Conservation (phyloP, 1,140 invertebrate genomes). For the Euwallacea fornicatus region DNA sequence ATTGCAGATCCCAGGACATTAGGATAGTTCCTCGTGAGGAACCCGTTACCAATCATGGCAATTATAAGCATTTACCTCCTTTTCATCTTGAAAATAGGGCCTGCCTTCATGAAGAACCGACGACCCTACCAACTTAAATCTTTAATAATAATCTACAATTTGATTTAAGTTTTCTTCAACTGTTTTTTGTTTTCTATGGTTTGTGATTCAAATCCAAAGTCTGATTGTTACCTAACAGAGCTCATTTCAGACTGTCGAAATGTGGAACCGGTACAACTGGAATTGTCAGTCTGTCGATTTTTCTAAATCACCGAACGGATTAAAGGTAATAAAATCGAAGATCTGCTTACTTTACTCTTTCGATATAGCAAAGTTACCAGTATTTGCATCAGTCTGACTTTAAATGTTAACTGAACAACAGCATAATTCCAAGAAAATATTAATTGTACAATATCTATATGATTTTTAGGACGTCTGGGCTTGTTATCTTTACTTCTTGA, state of each 20-base stretch:
- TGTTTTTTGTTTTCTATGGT: constrained; percentile 73
- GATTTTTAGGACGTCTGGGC: constrained; percentile 66
- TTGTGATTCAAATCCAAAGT: constrained; percentile 28
- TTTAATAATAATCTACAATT: constrained; percentile 79
- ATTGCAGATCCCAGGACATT: constrained; percentile 39
- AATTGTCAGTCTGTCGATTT: constrained; percentile 22
- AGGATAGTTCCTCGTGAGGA: constrained; percentile 31
- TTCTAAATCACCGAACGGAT: neutral
- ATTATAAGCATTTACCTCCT: constrained; percentile 63
- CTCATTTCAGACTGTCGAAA: constrained; percentile 8
- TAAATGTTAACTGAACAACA: neutral
- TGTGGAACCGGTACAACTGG: constrained; percentile 21
- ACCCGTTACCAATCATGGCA: constrained; percentile 60
- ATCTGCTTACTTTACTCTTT: too few species aligned
- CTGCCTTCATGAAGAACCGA: constrained; percentile 65
- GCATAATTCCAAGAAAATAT: neutral
- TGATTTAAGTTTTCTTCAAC: constrained; percentile 75
- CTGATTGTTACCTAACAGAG: constrained; percentile 7
- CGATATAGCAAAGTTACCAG: too few species aligned
- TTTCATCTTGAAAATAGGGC: constrained; percentile 67
- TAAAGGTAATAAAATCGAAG: too few species aligned
- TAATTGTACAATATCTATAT: too few species aligned
- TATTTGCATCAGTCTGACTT: neutral
- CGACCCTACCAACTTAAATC: constrained; percentile 77
- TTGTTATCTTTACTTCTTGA: constrained; percentile 64